Conservation (phyloP, 2,797 vertebrate genomes). For the Pangasius krempfi region DNA sequence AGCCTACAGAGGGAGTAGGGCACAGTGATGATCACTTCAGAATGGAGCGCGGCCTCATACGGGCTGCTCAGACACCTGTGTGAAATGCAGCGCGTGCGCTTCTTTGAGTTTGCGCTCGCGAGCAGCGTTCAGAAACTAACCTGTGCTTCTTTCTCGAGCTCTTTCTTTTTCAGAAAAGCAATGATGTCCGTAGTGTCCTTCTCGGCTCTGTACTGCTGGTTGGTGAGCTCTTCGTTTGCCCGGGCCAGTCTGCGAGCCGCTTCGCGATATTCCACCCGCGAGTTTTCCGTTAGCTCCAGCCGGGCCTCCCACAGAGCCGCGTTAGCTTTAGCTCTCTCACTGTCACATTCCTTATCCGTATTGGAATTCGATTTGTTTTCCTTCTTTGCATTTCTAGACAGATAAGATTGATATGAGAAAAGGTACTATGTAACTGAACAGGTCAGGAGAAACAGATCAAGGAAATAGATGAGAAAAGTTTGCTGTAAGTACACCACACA, state of each 20-base stretch:
- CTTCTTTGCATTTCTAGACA: constrained; percentile 75
- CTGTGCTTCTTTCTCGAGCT: constrained; percentile 76
- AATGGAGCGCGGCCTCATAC: background rate
- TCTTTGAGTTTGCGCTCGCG: background rate
- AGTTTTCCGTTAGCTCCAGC: constrained; percentile 75
- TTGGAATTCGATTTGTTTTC: constrained; percentile 70
- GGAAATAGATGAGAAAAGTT: background rate
- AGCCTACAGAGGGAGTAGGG: background rate
- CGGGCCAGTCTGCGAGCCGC: constrained; percentile 70
- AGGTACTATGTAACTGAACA: background rate
- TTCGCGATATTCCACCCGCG: constrained; percentile 75
- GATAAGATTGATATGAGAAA: background rate
- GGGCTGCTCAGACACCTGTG: background rate
- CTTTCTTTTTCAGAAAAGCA: constrained; percentile 70
- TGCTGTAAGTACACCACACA: background rate
- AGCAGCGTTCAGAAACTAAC: constrained; percentile 59
- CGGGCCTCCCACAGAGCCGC: constrained; percentile 84
- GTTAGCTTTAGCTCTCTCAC: constrained; percentile 79
- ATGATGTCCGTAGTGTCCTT: constrained; percentile 76
- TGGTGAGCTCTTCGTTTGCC: constrained; percentile 77
- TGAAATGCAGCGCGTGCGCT: background rate
- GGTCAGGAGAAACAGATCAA: background rate
- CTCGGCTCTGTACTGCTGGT: constrained; percentile 75
- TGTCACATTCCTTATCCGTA: constrained; percentile 75
- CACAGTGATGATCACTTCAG: background rate